These are phyloP conservation scores for Rhinoraja longicauda DNA, from an alignment of 2,797 vertebrate genomes.

Conservation along the genomic window DNA sequence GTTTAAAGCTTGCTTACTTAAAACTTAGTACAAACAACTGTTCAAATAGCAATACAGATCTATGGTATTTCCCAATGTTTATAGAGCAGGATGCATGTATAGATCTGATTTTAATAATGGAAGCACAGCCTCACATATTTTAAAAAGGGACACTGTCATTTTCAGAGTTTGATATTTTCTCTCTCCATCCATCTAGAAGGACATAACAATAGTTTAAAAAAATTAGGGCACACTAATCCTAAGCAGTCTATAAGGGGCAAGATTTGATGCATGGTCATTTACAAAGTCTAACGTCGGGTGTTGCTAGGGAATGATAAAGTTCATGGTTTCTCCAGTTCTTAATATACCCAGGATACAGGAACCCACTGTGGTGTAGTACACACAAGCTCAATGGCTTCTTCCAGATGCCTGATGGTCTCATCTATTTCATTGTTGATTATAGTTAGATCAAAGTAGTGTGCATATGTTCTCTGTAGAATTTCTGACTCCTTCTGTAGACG, in stretches of 20 bases:
- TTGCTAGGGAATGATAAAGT: conserved; percentile 62
- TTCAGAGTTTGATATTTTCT: conserved; percentile 80
- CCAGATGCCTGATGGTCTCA: conserved; percentile 93
- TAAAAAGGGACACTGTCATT: conserved; percentile 87
- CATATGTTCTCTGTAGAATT: conserved; percentile 95
- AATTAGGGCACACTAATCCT: conserved; percentile 84
- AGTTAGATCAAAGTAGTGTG: conserved; percentile 97
- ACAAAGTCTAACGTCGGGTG: conserved; percentile 64
- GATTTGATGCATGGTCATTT: conserved; percentile 70
- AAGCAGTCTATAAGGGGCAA: conserved; percentile 77
- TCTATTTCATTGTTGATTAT: conserved; percentile 99
- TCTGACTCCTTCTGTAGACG: conserved; percentile 97
- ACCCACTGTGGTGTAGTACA: conserved; percentile 93
- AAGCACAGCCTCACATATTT: conserved; percentile 39
- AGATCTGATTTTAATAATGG: conserved; percentile 29
- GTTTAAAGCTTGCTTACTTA: conserved; percentile 16
- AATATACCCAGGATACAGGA: conserved; percentile 98
- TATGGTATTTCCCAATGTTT: background rate
- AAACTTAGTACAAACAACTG: background rate
- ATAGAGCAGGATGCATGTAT: conserved; percentile 8
- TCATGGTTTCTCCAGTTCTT: conserved; percentile 48
- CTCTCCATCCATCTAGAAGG: conserved; percentile 84
- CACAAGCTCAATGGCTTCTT: conserved; percentile 93
- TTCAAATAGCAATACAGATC: background rate
- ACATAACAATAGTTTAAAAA: conserved; percentile 85